Percentiles rank a stretch among this genome's conserved stretches.
Evolutionary conservation across 2,888 invertebrate species (phyloP).

Genomic region (Cyaniris semiargus): DNA sequence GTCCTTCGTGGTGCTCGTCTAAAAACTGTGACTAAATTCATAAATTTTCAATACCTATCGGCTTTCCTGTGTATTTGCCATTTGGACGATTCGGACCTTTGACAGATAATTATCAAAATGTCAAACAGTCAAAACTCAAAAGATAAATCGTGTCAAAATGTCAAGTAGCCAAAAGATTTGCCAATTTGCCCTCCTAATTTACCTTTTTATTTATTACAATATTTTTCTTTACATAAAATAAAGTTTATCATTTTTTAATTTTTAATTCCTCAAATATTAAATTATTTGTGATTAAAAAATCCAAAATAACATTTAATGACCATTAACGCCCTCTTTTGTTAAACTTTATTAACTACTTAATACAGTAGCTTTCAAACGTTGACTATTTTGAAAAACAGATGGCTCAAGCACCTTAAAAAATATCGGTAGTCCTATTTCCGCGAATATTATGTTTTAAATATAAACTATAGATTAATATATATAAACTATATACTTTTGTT

Average conservation of each 20-base stretch:
- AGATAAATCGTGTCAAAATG: neutral
- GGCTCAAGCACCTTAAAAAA: neutral
- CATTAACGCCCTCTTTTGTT: neutral
- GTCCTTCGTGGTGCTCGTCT: neutral
- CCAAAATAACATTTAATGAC: neutral
- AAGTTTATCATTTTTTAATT: too few species aligned
- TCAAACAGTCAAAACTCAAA: neutral
- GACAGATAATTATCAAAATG: neutral
- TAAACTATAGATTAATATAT: neutral
- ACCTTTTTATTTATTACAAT: neutral
- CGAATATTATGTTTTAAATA: neutral
- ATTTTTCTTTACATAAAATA: neutral
- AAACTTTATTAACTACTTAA: neutral
- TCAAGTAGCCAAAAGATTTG: neutral
- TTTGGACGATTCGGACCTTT: too few species aligned
- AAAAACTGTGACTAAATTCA: slow-evolving; percentile 2
- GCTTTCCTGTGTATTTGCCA: slow-evolving; percentile 6
- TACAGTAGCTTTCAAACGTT: neutral
- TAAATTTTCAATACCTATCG: slow-evolving; percentile 1
- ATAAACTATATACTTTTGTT: neutral
- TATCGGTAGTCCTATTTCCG: neutral
- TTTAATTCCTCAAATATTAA: too few species aligned
- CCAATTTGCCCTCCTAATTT: neutral
- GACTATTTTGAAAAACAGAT: neutral
- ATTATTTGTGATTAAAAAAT: neutral